phyloP scores from a whole-genome alignment of 2,797 vertebrate genomes.

The Lepidocolaptes lacrymiger region DNA sequence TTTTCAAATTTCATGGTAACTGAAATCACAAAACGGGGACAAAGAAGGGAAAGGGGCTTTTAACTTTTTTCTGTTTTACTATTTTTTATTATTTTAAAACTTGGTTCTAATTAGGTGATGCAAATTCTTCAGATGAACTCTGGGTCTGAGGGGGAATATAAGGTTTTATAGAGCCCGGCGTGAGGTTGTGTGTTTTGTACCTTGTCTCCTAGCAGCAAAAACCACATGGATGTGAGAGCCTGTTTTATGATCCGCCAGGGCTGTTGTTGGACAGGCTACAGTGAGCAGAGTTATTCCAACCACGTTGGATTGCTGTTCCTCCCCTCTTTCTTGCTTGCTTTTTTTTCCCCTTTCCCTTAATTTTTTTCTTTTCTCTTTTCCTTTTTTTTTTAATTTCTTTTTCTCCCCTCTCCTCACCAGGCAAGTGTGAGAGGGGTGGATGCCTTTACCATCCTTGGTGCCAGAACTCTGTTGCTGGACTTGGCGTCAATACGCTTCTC shows the following conservation, averaged over 20 bases:
- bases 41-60: not conserved
- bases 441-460: not conserved
- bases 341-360: not conserved
- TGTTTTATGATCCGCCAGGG: conserved; percentile 61
- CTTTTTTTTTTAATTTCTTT: not conserved
- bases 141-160: conserved; percentile 39
- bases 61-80: not conserved
- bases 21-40: not conserved
- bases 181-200: conserved; percentile 65
- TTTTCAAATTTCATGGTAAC: not conserved
- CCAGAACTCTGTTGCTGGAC: not conserved
- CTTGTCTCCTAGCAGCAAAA: conserved; percentile 70
- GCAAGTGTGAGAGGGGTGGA: not conserved
- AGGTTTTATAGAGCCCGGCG: conserved; percentile 29
- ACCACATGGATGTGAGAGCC: conserved; percentile 53
- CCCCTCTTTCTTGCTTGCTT: not conserved
- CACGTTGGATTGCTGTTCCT: not conserved
- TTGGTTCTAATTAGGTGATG: conserved; percentile 64
- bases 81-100: not conserved
- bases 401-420: not conserved
- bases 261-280: conserved; percentile 62
- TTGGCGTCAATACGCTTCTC: not conserved
- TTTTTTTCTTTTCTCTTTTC: not conserved
- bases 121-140: conserved; percentile 51
- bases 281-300: conserved; percentile 59